phyloP scores from a whole-genome alignment of 2,888 invertebrate species.

The Ormyrus rosae region DNA sequence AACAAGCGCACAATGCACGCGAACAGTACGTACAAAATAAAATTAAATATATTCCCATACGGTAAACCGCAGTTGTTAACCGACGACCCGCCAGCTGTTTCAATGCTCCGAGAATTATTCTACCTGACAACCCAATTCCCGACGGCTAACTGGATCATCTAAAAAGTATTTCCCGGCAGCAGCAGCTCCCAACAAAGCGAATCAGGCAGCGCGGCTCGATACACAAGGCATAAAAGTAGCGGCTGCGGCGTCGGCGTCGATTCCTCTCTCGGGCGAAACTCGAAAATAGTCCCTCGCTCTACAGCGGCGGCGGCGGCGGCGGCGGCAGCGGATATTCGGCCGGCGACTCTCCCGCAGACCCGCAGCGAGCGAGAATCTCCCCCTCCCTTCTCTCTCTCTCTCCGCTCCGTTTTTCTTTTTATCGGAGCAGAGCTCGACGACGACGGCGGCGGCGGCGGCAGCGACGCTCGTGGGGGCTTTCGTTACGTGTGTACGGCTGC shows the following conservation, averaged over 20 bases:
- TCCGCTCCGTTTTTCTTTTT: constrained; percentile 26
- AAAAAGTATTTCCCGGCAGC: neutral
- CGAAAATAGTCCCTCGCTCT: constrained; percentile 36
- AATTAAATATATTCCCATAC: too few relatives aligned
- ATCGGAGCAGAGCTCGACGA: neutral
- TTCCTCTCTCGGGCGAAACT: constrained; percentile 28
- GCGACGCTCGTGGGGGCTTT: constrained; percentile 1
- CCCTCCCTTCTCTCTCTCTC: constrained; percentile 6
- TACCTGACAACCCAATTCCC: too few relatives aligned
- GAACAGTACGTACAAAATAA: too few relatives aligned
- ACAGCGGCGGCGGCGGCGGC: neutral
- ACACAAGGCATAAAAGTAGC: neutral
- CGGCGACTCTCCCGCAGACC: neutral
- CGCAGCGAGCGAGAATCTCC: constrained; percentile 4
- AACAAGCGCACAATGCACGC: too few relatives aligned
- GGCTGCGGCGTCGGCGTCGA: constrained; percentile 22
- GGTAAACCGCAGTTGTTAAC: too few relatives aligned
- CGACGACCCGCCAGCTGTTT: too few relatives aligned
- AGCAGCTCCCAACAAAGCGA: neutral
- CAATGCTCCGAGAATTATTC: too few relatives aligned
- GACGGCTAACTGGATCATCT: too few relatives aligned
- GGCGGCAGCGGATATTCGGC: constrained; percentile 12
- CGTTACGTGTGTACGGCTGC: neutral
- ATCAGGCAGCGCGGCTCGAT: neutral
- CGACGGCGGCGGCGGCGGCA: neutral